A percentile compares a stretch with the other conserved stretches of the same genome.
Conservation (phyloP, 1,140 invertebrate genomes). For the Drosophila persimilis region DNA sequence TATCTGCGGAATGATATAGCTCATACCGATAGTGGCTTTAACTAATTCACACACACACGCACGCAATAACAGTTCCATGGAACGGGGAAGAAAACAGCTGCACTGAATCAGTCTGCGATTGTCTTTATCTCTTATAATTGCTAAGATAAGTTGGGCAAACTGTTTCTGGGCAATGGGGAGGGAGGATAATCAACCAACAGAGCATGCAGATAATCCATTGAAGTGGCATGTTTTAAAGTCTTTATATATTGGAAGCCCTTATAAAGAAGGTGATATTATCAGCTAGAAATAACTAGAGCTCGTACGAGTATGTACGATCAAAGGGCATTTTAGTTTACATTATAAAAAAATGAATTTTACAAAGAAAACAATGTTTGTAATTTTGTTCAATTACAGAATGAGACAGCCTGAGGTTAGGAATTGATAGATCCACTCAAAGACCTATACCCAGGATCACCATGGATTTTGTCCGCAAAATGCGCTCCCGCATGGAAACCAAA, state of each 20-base stretch:
- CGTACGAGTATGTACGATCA: too few species aligned
- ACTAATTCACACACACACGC: constrained; percentile 34
- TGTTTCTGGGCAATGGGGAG: constrained; percentile 5
- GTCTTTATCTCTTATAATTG: constrained; percentile 31
- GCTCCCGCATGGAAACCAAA: constrained; percentile 33
- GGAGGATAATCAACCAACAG: background rate
- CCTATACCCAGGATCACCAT: constrained; percentile 21
- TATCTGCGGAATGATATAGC: constrained; percentile 30
- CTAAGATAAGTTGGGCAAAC: constrained; percentile 18
- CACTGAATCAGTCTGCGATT: constrained; percentile 26
- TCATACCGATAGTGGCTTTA: constrained; percentile 41
- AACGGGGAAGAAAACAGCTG: constrained; percentile 9
- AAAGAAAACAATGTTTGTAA: background rate
- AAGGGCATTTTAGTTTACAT: too few species aligned
- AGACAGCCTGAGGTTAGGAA: constrained; percentile 8
- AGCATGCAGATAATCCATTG: constrained; percentile 22
- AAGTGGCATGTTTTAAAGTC: background rate
- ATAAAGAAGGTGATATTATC: too few species aligned
- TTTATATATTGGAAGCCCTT: too few species aligned
- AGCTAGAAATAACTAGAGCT: too few species aligned
- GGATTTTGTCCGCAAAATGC: constrained; percentile 45
- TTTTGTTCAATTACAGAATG: constrained; percentile 25
- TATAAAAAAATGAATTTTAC: too few species aligned
- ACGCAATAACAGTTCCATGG: background rate
- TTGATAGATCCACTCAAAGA: constrained; percentile 1